These are phyloP conservation scores for Cephus cinctus DNA, from an alignment of 1,140 invertebrate species.

Conservation along the genomic window DNA sequence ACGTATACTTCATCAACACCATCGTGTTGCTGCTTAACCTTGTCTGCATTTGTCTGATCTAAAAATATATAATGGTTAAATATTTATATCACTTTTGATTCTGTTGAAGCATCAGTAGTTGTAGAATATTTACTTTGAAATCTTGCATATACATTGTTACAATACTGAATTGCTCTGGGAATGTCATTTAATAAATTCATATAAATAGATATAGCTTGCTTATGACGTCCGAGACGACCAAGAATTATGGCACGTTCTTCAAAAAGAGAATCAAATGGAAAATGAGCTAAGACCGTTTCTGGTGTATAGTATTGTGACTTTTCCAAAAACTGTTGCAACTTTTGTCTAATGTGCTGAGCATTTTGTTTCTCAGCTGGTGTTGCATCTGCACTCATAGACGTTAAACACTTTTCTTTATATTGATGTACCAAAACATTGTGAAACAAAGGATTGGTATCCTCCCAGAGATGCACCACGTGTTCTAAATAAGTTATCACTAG, in stretches of 20 bases:
- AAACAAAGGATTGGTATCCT: constrained; percentile 81
- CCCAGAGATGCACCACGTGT: constrained; percentile 88
- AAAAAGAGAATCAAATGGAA: constrained; percentile 82
- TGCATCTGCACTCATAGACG: constrained; percentile 58
- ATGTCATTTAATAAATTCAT: constrained; percentile 80
- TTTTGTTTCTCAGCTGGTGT: constrained; percentile 63
- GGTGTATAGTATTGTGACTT: constrained; percentile 81
- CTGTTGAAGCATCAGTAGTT: no score
- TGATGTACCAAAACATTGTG: constrained; percentile 90
- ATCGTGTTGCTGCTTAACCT: constrained; percentile 44
- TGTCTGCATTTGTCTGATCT: constrained; percentile 38
- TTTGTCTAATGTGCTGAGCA: constrained; percentile 66
- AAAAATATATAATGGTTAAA: not conserved
- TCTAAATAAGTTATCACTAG: constrained; percentile 92
- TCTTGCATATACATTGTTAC: constrained; percentile 65
- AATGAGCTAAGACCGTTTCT: constrained; percentile 84
- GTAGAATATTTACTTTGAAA: constrained; percentile 47
- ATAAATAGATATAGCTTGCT: constrained; percentile 91
- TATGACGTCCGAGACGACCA: constrained; percentile 82
- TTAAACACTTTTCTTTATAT: constrained; percentile 70
- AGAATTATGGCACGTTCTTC: constrained; percentile 93
- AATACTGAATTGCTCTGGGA: constrained; percentile 81
- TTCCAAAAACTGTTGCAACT: constrained; percentile 82
- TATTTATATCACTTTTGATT: no score
- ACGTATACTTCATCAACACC: constrained; percentile 66